Conservation (phyloP, 1,140 invertebrate genomes). For the Berghia stephanieae region DNA sequence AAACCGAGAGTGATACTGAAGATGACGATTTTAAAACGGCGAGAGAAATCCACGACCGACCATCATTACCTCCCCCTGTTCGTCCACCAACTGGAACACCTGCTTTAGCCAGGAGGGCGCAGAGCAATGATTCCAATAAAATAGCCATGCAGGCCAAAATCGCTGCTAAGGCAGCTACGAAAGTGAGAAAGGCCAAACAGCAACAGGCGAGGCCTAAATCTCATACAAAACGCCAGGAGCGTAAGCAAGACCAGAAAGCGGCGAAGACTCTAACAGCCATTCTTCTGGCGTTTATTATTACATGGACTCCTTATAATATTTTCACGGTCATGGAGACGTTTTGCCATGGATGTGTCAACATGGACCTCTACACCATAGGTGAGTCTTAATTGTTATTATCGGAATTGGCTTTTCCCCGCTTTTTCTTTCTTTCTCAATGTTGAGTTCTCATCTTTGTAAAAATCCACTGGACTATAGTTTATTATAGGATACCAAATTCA, state of each 20-base stretch:
- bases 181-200: constrained; percentile 39
- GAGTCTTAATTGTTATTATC: constrained; percentile 22
- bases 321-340: constrained; percentile 67
- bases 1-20: constrained; percentile 33
- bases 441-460: neutral
- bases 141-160: constrained; percentile 56
- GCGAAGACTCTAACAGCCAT: constrained; percentile 98
- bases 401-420: neutral
- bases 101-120: constrained; percentile 51
- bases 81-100: constrained; percentile 51
- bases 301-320: constrained; percentile 99
- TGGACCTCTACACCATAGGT: constrained; percentile 53
- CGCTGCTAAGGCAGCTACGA: constrained; percentile 51
- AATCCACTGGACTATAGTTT: too few relatives aligned
- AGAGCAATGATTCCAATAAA: constrained; percentile 50
- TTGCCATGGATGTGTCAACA: constrained; percentile 57
- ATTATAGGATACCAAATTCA: too few relatives aligned
- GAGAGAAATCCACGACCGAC: neutral
- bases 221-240: constrained; percentile 83
- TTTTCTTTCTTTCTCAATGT: neutral
- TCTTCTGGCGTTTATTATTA: constrained; percentile 95
- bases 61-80: constrained; percentile 25
- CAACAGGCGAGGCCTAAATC: constrained; percentile 43
- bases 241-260: constrained; percentile 97
- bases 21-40: constrained; percentile 30